Conservation (phyloP, 2,888 invertebrate species). For the Nomada ruficornis region DNA sequence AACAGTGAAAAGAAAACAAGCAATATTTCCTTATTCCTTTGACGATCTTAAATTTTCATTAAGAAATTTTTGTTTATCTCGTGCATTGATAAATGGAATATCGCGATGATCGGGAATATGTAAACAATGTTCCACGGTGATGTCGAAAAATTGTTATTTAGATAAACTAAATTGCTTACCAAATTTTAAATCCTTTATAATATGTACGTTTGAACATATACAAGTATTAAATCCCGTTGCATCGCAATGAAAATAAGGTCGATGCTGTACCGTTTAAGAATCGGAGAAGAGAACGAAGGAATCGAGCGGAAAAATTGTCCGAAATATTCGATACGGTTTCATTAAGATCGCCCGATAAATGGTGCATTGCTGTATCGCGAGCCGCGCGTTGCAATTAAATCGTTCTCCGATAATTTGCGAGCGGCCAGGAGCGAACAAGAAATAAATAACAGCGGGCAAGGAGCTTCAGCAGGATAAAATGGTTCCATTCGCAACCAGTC, state of each 20-base stretch:
- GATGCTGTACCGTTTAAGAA: not conserved
- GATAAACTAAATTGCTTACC: too few relatives aligned
- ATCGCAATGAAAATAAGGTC: not conserved
- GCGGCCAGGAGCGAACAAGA: slow-evolving; percentile 8
- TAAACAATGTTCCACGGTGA: too few relatives aligned
- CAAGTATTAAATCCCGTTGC: not conserved
- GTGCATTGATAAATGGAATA: too few relatives aligned
- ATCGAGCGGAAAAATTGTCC: slow-evolving; percentile 15
- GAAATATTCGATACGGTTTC: slow-evolving; percentile 27
- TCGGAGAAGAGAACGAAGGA: not conserved
- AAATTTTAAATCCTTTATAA: too few relatives aligned
- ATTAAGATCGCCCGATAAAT: slow-evolving; percentile 45
- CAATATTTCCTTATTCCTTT: too few relatives aligned
- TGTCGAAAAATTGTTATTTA: too few relatives aligned
- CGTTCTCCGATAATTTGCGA: slow-evolving; percentile 34
- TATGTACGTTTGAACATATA: too few relatives aligned
- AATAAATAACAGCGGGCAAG: slow-evolving; percentile 3
- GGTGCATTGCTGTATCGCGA: slow-evolving; percentile 34
- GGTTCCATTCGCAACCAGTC: slow-evolving; percentile 34
- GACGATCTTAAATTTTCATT: too few relatives aligned
- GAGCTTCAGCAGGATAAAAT: slow-evolving; percentile 39
- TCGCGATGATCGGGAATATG: too few relatives aligned
- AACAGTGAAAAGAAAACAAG: too few relatives aligned
- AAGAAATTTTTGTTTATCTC: too few relatives aligned
- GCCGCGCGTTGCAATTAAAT: slow-evolving; percentile 51